Percentiles rank a stretch among this genome's conserved stretches.
Conservation (phyloP, 2,113 vertebrate species). For the Rhodinocichla rosea region DNA sequence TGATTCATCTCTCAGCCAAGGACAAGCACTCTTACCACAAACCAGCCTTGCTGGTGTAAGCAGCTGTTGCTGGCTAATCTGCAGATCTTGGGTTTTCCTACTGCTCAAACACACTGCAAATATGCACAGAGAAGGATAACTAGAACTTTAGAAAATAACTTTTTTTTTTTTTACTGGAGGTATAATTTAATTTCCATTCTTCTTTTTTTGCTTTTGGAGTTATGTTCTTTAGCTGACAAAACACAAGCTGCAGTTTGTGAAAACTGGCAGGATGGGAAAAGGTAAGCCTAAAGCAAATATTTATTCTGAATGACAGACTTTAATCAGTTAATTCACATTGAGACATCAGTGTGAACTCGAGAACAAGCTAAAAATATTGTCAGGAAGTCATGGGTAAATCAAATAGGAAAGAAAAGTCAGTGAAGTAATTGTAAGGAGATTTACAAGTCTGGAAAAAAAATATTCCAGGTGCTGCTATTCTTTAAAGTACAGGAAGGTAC, state of each 20-base stretch:
- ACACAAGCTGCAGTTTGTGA: not conserved
- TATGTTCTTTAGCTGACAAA: not conserved
- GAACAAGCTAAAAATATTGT: not conserved
- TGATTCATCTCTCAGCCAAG: not conserved
- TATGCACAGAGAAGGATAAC: not conserved
- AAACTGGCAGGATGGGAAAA: not conserved
- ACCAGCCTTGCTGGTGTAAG: not conserved
- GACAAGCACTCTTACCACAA: not conserved
- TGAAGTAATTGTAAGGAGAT: not conserved
- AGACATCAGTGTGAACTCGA: not conserved
- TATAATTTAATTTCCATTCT: not conserved
- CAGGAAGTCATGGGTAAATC: not conserved
- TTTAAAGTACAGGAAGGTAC: not conserved
- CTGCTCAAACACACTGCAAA: not conserved
- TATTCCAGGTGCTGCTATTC: not conserved
- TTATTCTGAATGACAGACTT: not conserved
- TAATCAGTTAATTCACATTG: not conserved
- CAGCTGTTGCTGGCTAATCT: not conserved
- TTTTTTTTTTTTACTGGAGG: not conserved
- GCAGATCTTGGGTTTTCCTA: not conserved
- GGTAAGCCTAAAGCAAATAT: not conserved
- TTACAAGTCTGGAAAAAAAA: not conserved
- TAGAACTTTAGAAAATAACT: not conserved
- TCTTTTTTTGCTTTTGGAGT: not conserved
- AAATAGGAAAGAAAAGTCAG: not conserved